A percentile compares a stretch with the other conserved stretches of the same genome.
Evolutionary conservation across 2,888 invertebrate genomes (phyloP).

Genomic region (Tineola bisselliella): DNA sequence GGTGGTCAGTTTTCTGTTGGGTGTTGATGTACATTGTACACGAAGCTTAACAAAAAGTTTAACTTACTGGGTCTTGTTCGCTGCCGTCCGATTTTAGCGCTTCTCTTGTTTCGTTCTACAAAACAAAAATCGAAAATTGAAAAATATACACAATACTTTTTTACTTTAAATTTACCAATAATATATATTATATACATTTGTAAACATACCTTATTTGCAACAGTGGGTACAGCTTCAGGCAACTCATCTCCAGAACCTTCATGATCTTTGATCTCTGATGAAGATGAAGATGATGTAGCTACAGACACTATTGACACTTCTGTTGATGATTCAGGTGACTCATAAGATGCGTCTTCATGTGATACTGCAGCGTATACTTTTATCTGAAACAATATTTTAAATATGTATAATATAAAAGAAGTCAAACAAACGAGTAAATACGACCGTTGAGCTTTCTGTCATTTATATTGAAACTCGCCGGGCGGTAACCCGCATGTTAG

Average conservation of each 20-base stretch:
- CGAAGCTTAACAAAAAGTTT: background rate
- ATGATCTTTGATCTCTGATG: conserved; percentile 37
- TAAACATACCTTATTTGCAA: conserved; percentile 31
- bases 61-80: conserved; percentile 79
- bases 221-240: conserved; percentile 26
- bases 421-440: too few species aligned
- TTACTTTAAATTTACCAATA: too few species aligned
- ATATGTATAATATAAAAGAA: too few species aligned
- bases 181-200: background rate
- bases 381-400: background rate
- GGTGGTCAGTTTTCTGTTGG: background rate
- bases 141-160: too few species aligned
- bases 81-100: conserved; percentile 78
- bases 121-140: too few species aligned
- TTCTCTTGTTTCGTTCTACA: conserved; percentile 74
- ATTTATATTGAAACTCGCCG: too few species aligned
- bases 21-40: background rate
- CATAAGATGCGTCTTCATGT: conserved; percentile 24
- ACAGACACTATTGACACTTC: conserved; percentile 38
- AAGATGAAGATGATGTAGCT: conserved; percentile 35
- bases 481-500: too few species aligned
- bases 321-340: conserved; percentile 37
- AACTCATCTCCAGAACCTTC: conserved; percentile 60
- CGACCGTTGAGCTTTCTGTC: too few species aligned
- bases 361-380: conserved; percentile 17